These are phyloP conservation scores for Oryzaephilus surinamensis DNA, from an alignment of 1,140 invertebrate species.

Conservation along the genomic window DNA sequence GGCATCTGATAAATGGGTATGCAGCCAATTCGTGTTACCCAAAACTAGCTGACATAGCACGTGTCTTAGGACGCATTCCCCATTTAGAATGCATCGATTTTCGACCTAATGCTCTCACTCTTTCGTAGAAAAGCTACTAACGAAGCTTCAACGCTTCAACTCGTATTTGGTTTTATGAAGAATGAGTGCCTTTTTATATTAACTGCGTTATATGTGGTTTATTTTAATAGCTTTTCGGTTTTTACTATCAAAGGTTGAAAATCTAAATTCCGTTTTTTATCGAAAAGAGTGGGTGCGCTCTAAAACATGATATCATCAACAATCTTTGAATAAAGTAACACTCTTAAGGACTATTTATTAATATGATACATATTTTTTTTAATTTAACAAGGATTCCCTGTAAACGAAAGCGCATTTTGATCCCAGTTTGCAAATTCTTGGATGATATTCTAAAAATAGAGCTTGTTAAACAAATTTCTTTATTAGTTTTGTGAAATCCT, in stretches of 20 bases:
- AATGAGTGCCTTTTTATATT: too few species aligned
- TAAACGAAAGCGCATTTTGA: too few species aligned
- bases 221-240: neutral
- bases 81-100: constrained; percentile 15
- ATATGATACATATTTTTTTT: too few species aligned
- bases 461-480: neutral
- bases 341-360: too few species aligned
- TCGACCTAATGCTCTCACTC: constrained; percentile 18
- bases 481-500: neutral
- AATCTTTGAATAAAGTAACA: too few species aligned
- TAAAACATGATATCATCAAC: too few species aligned
- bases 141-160: neutral
- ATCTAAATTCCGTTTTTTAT: neutral
- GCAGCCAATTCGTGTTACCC: neutral
- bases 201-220: too few species aligned
- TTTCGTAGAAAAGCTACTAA: neutral
- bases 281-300: neutral
- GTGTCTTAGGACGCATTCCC: constrained; percentile 9
- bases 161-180: neutral
- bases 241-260: neutral
- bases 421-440: too few species aligned
- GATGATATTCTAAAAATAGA: too few species aligned
- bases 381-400: too few species aligned
- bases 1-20: constrained; percentile 1
- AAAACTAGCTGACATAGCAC: constrained; percentile 1